Evolutionary conservation across 1,140 invertebrate genomes (phyloP).

Genomic region (Caerostris extrusa): DNA sequence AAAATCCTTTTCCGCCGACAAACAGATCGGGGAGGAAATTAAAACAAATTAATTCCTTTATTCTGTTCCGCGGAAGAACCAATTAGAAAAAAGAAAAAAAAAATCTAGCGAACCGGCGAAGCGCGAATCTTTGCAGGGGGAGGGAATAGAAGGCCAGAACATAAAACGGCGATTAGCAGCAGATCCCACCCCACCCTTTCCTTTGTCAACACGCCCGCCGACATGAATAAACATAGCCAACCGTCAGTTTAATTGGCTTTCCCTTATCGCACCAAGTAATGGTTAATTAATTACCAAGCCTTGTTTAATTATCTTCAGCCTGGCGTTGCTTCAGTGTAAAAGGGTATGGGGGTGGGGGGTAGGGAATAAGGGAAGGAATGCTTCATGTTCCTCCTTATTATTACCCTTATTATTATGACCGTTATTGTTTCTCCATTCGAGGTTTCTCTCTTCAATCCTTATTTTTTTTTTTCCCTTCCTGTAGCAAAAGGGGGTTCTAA

Average conservation of each 20-base stretch:
- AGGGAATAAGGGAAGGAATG: background rate
- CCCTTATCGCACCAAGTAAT: constrained; percentile 74
- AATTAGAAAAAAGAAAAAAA: constrained; percentile 66
- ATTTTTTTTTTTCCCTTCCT: background rate
- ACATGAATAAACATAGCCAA: constrained; percentile 77
- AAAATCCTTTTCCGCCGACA: constrained; percentile 26
- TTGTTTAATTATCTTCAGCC: constrained; percentile 74
- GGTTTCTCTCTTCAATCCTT: background rate
- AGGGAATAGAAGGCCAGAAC: constrained; percentile 26
- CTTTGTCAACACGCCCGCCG: constrained; percentile 74
- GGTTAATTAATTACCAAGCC: constrained; percentile 75
- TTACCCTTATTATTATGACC: constrained; percentile 70
- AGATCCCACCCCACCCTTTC: constrained; percentile 17
- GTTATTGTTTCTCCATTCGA: constrained; percentile 62
- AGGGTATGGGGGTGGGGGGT: no score
- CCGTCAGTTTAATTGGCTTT: constrained; percentile 71
- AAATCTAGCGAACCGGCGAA: constrained; percentile 30
- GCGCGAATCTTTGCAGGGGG: constrained; percentile 42
- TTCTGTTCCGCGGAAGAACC: constrained; percentile 62
- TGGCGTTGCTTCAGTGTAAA: background rate
- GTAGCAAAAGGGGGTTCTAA: background rate
- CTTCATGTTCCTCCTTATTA: constrained; percentile 60
- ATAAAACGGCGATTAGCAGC: constrained; percentile 71
- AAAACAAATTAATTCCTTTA: constrained; percentile 76
- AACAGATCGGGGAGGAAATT: constrained; percentile 71